A percentile compares a stretch with the other conserved stretches of the same genome.
Evolutionary conservation across 1,140 invertebrate genomes (phyloP).

Genomic region (Megalonaias nervosa): DNA sequence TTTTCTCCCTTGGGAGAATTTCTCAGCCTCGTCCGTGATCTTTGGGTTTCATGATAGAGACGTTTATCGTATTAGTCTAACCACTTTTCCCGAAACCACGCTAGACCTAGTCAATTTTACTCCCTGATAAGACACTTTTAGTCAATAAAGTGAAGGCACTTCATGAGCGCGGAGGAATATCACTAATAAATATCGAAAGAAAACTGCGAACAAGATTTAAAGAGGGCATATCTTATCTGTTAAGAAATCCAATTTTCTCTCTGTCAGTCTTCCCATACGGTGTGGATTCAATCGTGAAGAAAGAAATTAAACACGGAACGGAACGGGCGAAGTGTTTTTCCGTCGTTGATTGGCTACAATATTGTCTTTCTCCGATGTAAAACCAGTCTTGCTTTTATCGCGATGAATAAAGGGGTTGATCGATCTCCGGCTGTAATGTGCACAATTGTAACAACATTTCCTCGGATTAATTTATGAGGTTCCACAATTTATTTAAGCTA

Average conservation of each 20-base stretch:
- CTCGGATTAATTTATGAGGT: neutral
- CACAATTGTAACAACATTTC: constrained; percentile 26
- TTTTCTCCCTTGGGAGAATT: constrained; percentile 18
- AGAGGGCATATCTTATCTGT: constrained; percentile 14
- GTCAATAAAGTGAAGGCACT: constrained; percentile 13
- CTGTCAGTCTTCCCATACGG: constrained; percentile 31
- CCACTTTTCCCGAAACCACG: constrained; percentile 27
- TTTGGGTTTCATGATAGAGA: constrained; percentile 11
- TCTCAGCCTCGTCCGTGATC: constrained; percentile 28
- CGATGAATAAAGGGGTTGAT: constrained; percentile 21
- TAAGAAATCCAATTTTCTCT: constrained; percentile 39
- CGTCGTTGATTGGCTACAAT: constrained; percentile 34
- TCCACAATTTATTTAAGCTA: too few relatives aligned
- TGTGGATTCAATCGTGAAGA: constrained; percentile 6
- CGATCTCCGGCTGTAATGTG: constrained; percentile 12
- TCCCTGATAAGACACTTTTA: constrained; percentile 19
- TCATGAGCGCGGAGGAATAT: constrained; percentile 33
- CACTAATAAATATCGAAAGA: constrained; percentile 37
- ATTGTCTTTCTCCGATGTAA: constrained; percentile 6
- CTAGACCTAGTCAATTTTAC: constrained; percentile 26
- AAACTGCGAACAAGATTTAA: constrained; percentile 18
- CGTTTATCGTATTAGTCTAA: constrained; percentile 36
- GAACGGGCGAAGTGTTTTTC: constrained; percentile 26
- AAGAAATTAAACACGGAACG: constrained; percentile 31
- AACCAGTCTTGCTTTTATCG: constrained; percentile 26